Evolutionary conservation across 2,113 vertebrate species (phyloP).

Genomic region (Coracopsis vasa): DNA sequence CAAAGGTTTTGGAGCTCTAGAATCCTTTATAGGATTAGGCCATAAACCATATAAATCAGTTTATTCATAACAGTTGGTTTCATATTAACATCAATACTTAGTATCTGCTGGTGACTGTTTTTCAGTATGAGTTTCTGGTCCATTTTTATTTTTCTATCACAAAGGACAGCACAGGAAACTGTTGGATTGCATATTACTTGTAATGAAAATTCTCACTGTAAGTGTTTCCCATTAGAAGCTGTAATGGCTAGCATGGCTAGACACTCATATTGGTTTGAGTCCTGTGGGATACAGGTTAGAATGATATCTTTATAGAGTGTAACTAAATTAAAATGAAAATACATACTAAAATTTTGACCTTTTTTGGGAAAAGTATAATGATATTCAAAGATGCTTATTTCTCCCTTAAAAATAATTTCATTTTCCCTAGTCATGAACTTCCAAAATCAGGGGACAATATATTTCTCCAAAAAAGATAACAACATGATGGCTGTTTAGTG

Average conservation of each 20-base stretch:
- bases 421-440: not conserved
- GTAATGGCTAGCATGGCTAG: not conserved
- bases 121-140: not conserved
- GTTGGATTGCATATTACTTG: not conserved
- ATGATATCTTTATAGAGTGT: not conserved
- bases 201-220: slow-evolving; percentile 9
- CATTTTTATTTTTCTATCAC: slow-evolving; percentile 12
- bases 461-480: not conserved
- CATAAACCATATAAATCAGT: not conserved
- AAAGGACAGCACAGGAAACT: not conserved
- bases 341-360: not conserved
- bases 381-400: not conserved
- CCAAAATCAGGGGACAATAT: not conserved
- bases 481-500: not conserved
- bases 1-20: not conserved
- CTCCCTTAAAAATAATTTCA: not conserved
- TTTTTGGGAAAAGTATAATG: not conserved
- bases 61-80: not conserved
- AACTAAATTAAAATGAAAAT: not conserved
- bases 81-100: not conserved
- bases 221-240: not conserved
- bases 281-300: not conserved
- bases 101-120: not conserved
- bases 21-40: not conserved
- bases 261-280: not conserved